Conservation (phyloP, 2,113 vertebrate genomes). For the Myotis lucifugus region DNA sequence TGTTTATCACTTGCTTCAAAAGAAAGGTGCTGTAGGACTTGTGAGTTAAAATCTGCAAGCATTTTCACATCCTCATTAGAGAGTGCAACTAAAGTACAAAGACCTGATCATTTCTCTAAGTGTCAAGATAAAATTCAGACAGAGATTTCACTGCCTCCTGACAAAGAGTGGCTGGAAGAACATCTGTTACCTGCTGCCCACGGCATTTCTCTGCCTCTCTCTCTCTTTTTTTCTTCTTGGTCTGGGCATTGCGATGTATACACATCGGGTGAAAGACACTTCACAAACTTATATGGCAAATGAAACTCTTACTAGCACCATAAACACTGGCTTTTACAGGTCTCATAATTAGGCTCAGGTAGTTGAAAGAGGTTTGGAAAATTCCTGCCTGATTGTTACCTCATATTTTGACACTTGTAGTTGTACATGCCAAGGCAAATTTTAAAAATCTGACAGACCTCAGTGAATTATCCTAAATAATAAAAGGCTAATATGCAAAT, state of each 20-base stretch:
- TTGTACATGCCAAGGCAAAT: constrained; percentile 74
- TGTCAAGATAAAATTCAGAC: constrained; percentile 53
- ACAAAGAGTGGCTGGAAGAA: not conserved
- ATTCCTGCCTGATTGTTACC: constrained; percentile 73
- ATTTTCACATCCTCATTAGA: constrained; percentile 32
- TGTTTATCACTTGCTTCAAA: constrained; percentile 44
- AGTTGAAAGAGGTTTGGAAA: constrained; percentile 26
- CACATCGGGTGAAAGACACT: constrained; percentile 58
- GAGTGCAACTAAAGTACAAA: not conserved
- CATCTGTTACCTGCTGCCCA: constrained; percentile 45
- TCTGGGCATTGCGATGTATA: constrained; percentile 26
- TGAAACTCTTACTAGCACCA: constrained; percentile 63
- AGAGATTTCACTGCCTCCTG: constrained; percentile 64
- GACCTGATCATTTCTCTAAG: not conserved
- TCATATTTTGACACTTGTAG: constrained; percentile 80
- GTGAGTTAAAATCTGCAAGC: constrained; percentile 57
- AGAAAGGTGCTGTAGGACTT: constrained; percentile 1
- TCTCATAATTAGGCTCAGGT: constrained; percentile 63
- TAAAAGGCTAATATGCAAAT: too few relatives aligned
- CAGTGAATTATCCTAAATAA: constrained; percentile 57
- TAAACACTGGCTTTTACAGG: constrained; percentile 58
- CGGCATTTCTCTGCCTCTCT: not conserved
- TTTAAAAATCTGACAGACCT: constrained; percentile 76
- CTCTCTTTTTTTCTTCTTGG: not conserved
- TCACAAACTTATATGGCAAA: constrained; percentile 62